Base-by-base conservation (phyloP, 2,113 vertebrate genomes). In the Lophura nycthemera region DNA sequence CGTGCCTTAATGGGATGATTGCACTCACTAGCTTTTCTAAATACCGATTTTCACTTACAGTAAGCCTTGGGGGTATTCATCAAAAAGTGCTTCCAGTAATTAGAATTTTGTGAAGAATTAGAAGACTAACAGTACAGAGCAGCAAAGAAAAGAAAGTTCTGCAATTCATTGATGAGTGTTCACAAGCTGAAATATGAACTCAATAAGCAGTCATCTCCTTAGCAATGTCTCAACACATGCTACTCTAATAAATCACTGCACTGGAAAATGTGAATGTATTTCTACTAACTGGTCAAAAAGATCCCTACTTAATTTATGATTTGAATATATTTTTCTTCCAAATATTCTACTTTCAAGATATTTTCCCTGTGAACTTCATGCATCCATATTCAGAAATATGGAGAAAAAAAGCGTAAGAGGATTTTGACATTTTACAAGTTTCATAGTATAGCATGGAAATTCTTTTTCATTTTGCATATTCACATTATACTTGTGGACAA, bases 241-340 rank as follows among this genome's bases (percentile, higher is more conserved):
- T 91, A 88, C 84, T 95, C 96, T 92, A 97, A 96, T 91, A 97
- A 97, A 96, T 91, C 29, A 69, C 92, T 87, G 78, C 79, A 94
- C 97, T 96, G 97, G 90, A 96, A 97, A 96, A 96, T 94, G 92
- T 93, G 97, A 96, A 96, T 95, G 40, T 17, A 88, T 52, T 95
- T 95, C 79, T 97, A 74, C 92, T 93, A 93, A 95, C 89, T 74
- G 78, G 96, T 93, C 91, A 97, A 94, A 97, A 90, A 94, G 50
- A 76, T 87, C 96, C 78, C 71, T 95, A 60, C 75, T 93, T 97
- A 94, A 96, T 97, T 97, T 94, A 95, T 95, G 42, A 67, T 92
- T 92, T 95, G 57, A 92, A 95, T 95, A 93, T 79, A 57, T 47
- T 97, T 95, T 93, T 91, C 71, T 67, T 83, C 81, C 81, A 94